Evolutionary conservation across 2,797 vertebrate species (phyloP).

Genomic region (Trematomus bernacchii): DNA sequence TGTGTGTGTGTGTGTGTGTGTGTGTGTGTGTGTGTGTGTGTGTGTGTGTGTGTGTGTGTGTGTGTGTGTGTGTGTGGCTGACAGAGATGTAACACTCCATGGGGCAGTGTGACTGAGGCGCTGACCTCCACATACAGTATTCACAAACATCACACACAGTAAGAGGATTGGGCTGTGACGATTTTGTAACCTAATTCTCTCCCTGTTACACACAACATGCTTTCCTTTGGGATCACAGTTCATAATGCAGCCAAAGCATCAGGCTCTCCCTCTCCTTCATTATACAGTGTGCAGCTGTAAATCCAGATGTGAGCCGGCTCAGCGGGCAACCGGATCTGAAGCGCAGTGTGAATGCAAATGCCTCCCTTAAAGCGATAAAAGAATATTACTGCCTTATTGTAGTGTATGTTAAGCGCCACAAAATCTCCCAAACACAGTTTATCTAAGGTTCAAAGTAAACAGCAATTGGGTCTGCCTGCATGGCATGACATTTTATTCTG

Average conservation of each 20-base stretch:
- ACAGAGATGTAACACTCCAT: constrained; percentile 37
- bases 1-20: not conserved
- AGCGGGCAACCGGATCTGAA: not conserved
- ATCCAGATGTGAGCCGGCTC: constrained; percentile 30
- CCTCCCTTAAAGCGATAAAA: not conserved
- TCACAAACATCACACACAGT: constrained; percentile 24
- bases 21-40: not conserved
- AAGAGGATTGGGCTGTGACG: constrained; percentile 47
- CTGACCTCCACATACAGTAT: constrained; percentile 21
- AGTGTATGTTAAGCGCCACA: not conserved
- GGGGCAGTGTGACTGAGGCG: constrained; percentile 20
- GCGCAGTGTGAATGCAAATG: not conserved
- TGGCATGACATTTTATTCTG: not conserved
- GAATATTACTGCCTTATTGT: not conserved
- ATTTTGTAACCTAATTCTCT: constrained; percentile 44
- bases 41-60: not conserved
- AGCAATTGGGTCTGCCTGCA: not conserved
- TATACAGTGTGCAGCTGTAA: not conserved
- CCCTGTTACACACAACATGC: not conserved
- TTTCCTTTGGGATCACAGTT: constrained; percentile 8
- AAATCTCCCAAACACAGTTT: not conserved
- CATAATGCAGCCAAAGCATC: not conserved
- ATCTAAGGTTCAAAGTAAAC: not conserved
- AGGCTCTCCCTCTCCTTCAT: no score
- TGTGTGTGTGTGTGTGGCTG: not conserved